Percentiles rank a stretch among this genome's conserved stretches.
Evolutionary conservation across 1,140 invertebrate genomes (phyloP).

Genomic region (Pseudomyrmex dendroicus): DNA sequence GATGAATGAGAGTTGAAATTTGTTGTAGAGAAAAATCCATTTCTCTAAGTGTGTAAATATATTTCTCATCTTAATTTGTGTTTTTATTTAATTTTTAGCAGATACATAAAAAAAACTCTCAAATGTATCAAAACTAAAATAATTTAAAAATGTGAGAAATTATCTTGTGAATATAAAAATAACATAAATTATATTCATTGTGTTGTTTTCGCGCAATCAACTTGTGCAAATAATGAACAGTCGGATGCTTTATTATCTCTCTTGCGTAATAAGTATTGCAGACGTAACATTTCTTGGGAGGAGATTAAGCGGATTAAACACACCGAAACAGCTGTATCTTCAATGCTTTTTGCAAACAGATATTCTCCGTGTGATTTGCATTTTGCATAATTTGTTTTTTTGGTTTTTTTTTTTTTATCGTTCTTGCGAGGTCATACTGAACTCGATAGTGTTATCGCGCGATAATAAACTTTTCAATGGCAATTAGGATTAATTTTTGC

Average conservation of each 20-base stretch:
- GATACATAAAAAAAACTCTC: too few relatives aligned
- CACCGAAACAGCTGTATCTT: neutral
- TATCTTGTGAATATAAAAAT: too few relatives aligned
- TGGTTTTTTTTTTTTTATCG: neutral
- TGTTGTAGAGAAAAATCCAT: too few relatives aligned
- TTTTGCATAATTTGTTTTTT: neutral
- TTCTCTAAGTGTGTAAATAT: too few relatives aligned
- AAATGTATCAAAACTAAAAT: too few relatives aligned
- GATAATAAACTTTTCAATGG: neutral
- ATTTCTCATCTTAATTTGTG: too few relatives aligned
- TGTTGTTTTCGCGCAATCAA: neutral
- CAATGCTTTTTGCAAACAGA: neutral
- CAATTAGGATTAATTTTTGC: conserved; percentile 8
- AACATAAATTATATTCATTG: too few relatives aligned
- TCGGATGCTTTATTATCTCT: neutral
- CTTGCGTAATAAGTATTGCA: conserved; percentile 13
- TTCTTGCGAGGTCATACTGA: neutral
- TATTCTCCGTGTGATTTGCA: conserved; percentile 7
- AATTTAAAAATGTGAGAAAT: too few relatives aligned
- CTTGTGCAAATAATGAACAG: neutral
- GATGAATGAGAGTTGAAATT: conserved; percentile 17
- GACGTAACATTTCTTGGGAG: neutral
- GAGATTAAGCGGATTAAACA: too few relatives aligned
- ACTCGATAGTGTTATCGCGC: neutral
- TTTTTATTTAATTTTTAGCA: too few relatives aligned